These are phyloP conservation scores for Anticlea derivata DNA, from an alignment of 2,888 invertebrate species.

Conservation along the genomic window DNA sequence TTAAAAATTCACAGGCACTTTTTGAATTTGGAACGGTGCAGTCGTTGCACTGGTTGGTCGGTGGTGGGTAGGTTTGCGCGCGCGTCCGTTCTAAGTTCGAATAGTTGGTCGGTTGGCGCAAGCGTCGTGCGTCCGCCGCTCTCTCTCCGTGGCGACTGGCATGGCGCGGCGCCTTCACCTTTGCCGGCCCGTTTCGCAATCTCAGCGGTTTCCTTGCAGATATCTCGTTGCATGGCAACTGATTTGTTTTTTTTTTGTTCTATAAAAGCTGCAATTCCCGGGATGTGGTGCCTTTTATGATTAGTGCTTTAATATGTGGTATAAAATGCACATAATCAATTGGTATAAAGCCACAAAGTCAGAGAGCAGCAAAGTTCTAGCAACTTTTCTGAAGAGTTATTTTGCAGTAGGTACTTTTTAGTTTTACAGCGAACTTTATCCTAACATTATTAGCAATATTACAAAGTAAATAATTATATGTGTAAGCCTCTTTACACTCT, in stretches of 20 bases:
- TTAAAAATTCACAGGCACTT: constrained; percentile 49
- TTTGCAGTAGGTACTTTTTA: background rate
- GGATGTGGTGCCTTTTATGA: constrained; percentile 35
- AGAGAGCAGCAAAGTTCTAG: constrained; percentile 3
- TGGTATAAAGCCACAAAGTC: background rate
- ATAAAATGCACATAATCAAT: constrained; percentile 8
- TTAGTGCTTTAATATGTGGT: constrained; percentile 16
- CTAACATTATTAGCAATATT: too few species aligned
- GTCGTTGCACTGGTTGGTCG: constrained; percentile 47
- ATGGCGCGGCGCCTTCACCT: constrained; percentile 72
- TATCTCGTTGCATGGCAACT: constrained; percentile 81
- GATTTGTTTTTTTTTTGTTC: constrained; percentile 46
- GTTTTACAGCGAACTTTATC: background rate
- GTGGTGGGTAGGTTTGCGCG: constrained; percentile 50
- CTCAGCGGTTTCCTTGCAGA: constrained; percentile 73
- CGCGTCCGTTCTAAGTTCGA: constrained; percentile 41
- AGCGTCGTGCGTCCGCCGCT: constrained; percentile 64
- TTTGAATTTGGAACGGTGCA: constrained; percentile 54
- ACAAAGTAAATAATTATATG: too few species aligned
- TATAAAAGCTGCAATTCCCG: constrained; percentile 36
- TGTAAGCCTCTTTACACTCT: background rate
- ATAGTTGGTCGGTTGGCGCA: constrained; percentile 47
- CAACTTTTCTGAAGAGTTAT: constrained; percentile 5
- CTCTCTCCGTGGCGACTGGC: constrained; percentile 68
- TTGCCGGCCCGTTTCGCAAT: constrained; percentile 74